A percentile compares a stretch with the other conserved stretches of the same genome.
phyloP scores from a whole-genome alignment of 2,888 invertebrate genomes.

The Peribatodes rhomboidaria region DNA sequence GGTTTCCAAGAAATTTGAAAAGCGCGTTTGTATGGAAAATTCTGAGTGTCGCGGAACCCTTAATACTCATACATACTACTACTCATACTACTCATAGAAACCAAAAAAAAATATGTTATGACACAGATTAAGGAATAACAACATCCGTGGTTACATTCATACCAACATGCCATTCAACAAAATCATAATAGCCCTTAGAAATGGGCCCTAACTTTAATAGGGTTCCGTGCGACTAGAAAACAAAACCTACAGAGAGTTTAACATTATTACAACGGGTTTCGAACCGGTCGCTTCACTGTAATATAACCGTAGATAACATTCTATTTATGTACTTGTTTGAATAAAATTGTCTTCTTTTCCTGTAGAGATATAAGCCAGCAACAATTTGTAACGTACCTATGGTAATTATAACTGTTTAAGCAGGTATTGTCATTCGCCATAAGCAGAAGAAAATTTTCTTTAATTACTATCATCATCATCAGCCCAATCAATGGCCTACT shows the following conservation, averaged over 20 bases:
- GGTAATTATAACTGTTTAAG: too few relatives aligned
- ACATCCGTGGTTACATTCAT: not conserved
- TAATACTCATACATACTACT: too few relatives aligned
- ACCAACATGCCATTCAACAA: slow-evolving; percentile 3
- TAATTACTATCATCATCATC: too few relatives aligned
- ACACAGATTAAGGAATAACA: not conserved
- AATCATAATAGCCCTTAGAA: slow-evolving; percentile 6
- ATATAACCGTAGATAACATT: not conserved
- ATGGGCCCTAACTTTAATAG: not conserved
- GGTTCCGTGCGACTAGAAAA: not conserved
- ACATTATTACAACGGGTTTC: not conserved
- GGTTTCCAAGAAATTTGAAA: too few relatives aligned
- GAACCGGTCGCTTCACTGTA: too few relatives aligned
- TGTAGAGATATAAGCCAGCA: not conserved
- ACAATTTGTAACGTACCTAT: not conserved
- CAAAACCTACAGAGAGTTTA: not conserved
- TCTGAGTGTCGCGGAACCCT: too few relatives aligned
- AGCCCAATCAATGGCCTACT: too few relatives aligned
- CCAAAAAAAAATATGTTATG: not conserved
- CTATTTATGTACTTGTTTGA: not conserved
- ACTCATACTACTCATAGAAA: too few relatives aligned
- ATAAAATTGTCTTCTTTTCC: too few relatives aligned
- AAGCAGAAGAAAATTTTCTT: too few relatives aligned
- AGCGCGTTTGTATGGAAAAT: too few relatives aligned
- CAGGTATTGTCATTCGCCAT: not conserved